Percentiles rank a stretch among this genome's conserved stretches.
These are phyloP conservation scores for Dicentrarchus labrax DNA, from an alignment of 2,113 vertebrate species.

Conservation along the genomic window DNA sequence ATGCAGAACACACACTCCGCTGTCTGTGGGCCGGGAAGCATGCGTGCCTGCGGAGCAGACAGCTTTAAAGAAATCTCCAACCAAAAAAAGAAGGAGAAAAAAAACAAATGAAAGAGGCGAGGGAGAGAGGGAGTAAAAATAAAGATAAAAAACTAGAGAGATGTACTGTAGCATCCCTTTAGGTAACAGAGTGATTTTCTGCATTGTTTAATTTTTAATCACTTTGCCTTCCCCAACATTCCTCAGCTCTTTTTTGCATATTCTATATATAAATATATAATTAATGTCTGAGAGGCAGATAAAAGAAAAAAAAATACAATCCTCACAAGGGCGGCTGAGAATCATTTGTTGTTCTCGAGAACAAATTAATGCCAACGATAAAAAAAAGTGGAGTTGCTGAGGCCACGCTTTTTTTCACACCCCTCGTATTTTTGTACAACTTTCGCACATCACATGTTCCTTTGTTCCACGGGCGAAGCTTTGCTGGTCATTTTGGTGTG, in stretches of 20 bases:
- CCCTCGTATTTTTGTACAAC: slow-evolving; percentile 50
- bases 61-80: slow-evolving; percentile 83
- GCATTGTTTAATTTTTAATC: slow-evolving; percentile 90
- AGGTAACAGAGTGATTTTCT: slow-evolving; percentile 87
- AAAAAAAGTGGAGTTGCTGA: slow-evolving; percentile 79
- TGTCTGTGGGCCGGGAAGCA: slow-evolving; percentile 66
- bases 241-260: slow-evolving; percentile 84
- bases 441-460: slow-evolving; percentile 70
- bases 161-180: slow-evolving; percentile 83
- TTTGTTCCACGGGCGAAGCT: slow-evolving; percentile 73
- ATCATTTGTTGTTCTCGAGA: slow-evolving; percentile 85
- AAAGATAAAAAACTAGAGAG: slow-evolving; percentile 67
- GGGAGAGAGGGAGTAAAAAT: slow-evolving; percentile 78
- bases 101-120: slow-evolving; percentile 68
- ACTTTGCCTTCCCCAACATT: slow-evolving; percentile 83
- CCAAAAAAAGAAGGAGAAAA: slow-evolving; percentile 49
- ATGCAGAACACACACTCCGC: slow-evolving; percentile 69
- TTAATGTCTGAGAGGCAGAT: slow-evolving; percentile 86
- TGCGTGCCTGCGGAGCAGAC: slow-evolving; percentile 78
- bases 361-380: slow-evolving; percentile 81
- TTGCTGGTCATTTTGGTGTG: slow-evolving; percentile 76
- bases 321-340: slow-evolving; percentile 79
- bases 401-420: slow-evolving; percentile 67
- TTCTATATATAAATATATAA: slow-evolving; percentile 88
- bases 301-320: slow-evolving; percentile 77